These are phyloP conservation scores for Clarias macrocephalus DNA, from an alignment of 2,113 vertebrate species.

Conservation along the genomic window DNA sequence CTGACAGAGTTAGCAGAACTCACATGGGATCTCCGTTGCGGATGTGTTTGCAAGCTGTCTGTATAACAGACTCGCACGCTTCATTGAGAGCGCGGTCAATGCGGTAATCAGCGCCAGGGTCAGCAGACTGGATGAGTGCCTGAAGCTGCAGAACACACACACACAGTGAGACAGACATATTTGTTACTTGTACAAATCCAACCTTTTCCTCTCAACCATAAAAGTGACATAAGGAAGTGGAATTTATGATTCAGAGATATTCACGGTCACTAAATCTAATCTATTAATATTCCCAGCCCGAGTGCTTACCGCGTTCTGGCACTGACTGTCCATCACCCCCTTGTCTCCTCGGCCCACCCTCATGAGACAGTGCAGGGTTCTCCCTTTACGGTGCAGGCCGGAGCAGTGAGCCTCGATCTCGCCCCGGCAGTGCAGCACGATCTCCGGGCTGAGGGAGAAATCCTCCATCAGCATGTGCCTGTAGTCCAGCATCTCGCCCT, in stretches of 20 bases:
- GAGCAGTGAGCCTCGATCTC: conserved; percentile 88
- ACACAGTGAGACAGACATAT: not conserved
- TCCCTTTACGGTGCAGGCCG: conserved; percentile 82
- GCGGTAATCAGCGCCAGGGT: conserved; percentile 86
- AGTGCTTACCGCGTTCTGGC: conserved; percentile 86
- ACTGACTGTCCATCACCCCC: conserved; percentile 77
- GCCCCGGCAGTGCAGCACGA: conserved; percentile 85
- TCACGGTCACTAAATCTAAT: not conserved
- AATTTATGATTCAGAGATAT: not conserved
- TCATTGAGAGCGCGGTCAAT: conserved; percentile 87
- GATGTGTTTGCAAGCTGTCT: conserved; percentile 90
- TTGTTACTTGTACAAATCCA: not conserved
- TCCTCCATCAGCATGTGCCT: conserved; percentile 89
- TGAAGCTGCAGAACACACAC: conserved; percentile 74
- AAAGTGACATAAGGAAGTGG: not conserved
- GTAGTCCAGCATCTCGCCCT: conserved; percentile 89
- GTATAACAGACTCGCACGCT: conserved; percentile 88
- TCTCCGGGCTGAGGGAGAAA: conserved; percentile 86
- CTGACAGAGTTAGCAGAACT: conserved; percentile 54
- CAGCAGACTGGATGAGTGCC: conserved; percentile 83
- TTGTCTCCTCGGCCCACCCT: conserved; percentile 84
- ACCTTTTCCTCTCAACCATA: not conserved
- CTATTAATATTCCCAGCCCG: not conserved
- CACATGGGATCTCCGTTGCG: conserved; percentile 88
- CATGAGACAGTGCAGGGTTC: conserved; percentile 88